These are phyloP conservation scores for Mustela lutreola DNA, from an alignment of 2,113 vertebrate genomes.

Conservation along the genomic window DNA sequence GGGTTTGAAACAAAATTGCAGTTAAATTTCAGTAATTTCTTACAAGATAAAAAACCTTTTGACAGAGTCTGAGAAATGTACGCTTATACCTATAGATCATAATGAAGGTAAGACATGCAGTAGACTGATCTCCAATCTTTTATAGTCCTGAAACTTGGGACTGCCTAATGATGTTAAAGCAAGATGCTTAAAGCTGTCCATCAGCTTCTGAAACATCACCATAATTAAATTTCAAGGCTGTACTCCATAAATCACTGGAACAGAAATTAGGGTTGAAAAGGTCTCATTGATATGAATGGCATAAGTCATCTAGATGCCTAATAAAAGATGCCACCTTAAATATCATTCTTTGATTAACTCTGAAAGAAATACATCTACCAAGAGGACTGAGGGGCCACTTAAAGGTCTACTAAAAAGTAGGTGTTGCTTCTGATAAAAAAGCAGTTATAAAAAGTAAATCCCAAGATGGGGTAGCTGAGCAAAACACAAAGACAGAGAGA, in stretches of 20 bases:
- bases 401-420: not conserved
- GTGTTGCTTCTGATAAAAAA: not conserved
- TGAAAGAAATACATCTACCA: constrained; percentile 36
- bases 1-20: not conserved
- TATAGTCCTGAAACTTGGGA: constrained; percentile 44
- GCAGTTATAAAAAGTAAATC: not conserved
- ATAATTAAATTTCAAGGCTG: constrained; percentile 73
- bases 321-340: constrained; percentile 73
- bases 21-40: constrained; percentile 30
- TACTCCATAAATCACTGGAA: constrained; percentile 66
- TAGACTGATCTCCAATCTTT: constrained; percentile 47
- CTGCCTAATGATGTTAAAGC: constrained; percentile 61
- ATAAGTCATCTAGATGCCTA: constrained; percentile 63
- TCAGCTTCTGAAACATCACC: constrained; percentile 68
- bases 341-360: constrained; percentile 74
- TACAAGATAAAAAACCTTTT: constrained; percentile 21
- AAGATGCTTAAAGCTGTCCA: constrained; percentile 54
- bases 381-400: not conserved
- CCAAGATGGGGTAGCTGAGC: not conserved
- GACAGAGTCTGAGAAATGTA: constrained; percentile 13
- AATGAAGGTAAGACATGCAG: not conserved
- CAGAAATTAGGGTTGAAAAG: constrained; percentile 75
- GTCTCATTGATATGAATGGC: constrained; percentile 63
- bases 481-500: not conserved
- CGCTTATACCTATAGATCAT: constrained; percentile 48